Evolutionary conservation across 1,140 invertebrate genomes (phyloP).

Genomic region (Marisa cornuarietis): DNA sequence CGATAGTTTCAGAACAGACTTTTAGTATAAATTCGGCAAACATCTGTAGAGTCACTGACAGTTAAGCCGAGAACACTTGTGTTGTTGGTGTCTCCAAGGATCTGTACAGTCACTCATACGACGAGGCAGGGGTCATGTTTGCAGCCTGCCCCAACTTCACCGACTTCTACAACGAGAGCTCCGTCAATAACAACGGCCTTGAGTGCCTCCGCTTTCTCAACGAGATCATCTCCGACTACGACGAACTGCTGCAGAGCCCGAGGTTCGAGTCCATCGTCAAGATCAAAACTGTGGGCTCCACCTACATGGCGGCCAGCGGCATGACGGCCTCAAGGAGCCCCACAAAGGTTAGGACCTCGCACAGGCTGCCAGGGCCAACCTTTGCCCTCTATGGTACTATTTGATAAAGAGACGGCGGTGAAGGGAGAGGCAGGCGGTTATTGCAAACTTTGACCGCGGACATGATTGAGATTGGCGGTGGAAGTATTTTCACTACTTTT

Average conservation of each 20-base stretch:
- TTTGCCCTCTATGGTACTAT: too few relatives aligned
- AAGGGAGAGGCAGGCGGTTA: too few relatives aligned
- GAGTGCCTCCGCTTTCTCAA: slow-evolving; percentile 81
- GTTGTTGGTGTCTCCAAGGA: slow-evolving; percentile 68
- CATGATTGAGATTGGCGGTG: too few relatives aligned
- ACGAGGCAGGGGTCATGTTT: slow-evolving; percentile 89
- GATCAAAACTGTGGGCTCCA: slow-evolving; percentile 94
- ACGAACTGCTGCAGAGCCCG: slow-evolving; percentile 71
- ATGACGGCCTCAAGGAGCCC: slow-evolving; percentile 62
- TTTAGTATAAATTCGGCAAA: too few relatives aligned
- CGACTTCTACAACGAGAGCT: slow-evolving; percentile 72
- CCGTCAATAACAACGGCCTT: slow-evolving; percentile 74
- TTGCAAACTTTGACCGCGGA: too few relatives aligned
- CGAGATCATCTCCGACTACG: slow-evolving; percentile 90
- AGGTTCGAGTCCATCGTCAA: slow-evolving; percentile 85
- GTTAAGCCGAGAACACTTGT: not conserved
- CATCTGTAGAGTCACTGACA: not conserved
- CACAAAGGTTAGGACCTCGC: not conserved
- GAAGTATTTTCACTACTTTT: too few relatives aligned
- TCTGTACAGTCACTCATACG: slow-evolving; percentile 84
- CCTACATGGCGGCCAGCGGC: slow-evolving; percentile 95
- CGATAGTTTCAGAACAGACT: too few relatives aligned
- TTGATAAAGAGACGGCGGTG: too few relatives aligned
- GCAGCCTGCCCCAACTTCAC: slow-evolving; percentile 85
- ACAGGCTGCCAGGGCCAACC: too few relatives aligned